These are phyloP conservation scores for Sprattus sprattus DNA, from an alignment of 2,113 vertebrate species.

Conservation along the genomic window DNA sequence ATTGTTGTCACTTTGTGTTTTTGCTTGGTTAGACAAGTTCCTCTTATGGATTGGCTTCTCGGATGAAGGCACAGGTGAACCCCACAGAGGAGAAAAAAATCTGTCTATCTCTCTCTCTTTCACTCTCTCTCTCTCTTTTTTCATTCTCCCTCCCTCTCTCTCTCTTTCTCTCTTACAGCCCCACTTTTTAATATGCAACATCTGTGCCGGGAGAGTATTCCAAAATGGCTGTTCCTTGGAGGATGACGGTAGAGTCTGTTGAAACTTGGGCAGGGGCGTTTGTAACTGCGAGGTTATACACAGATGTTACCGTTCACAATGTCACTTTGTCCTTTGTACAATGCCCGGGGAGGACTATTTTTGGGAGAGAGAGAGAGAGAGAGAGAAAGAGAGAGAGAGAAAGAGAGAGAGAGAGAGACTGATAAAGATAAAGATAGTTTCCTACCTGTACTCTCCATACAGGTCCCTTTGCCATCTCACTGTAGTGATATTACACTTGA, in stretches of 20 bases:
- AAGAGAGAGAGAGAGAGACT: neutral
- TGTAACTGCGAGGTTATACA: slow-evolving; percentile 73
- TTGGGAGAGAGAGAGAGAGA: slow-evolving; percentile 48
- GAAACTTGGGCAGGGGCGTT: slow-evolving; percentile 72
- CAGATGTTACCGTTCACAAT: slow-evolving; percentile 79
- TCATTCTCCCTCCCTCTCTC: slow-evolving; percentile 49
- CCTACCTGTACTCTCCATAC: neutral
- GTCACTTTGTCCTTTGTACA: slow-evolving; percentile 76
- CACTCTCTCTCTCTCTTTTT: slow-evolving; percentile 34
- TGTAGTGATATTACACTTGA: slow-evolving; percentile 57
- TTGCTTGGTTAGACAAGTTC: slow-evolving; percentile 73
- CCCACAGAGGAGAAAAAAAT: slow-evolving; percentile 59
- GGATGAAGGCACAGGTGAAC: slow-evolving; percentile 81
- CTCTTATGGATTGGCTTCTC: slow-evolving; percentile 74
- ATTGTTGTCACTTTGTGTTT: slow-evolving; percentile 79
- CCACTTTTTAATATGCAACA: slow-evolving; percentile 82
- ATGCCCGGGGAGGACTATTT: slow-evolving; percentile 71
- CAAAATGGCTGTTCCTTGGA: slow-evolving; percentile 82
- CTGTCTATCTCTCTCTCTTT: neutral
- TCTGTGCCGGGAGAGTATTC: slow-evolving; percentile 78
- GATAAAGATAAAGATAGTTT: neutral
- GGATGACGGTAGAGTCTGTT: slow-evolving; percentile 74
- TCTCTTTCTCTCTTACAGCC: slow-evolving; percentile 65
- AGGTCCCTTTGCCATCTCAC: slow-evolving; percentile 46
- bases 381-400: neutral